Conservation (phyloP, 2,113 vertebrate species). For the Actinemys pallida region DNA sequence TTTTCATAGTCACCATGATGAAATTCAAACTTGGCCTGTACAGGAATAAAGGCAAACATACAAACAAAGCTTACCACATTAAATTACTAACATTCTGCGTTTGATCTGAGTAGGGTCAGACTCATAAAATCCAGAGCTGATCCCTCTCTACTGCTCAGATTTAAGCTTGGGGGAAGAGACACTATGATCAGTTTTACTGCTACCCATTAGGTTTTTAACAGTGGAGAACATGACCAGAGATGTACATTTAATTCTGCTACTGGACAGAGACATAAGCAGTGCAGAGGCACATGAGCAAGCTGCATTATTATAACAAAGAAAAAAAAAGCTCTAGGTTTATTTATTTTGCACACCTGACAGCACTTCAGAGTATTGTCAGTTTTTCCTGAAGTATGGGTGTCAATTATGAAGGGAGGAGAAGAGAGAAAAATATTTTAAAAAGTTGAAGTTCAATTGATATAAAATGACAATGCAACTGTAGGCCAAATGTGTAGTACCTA, state of each 20-base stretch:
- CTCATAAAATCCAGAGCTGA: neutral
- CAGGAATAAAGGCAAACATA: neutral
- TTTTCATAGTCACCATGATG: constrained; percentile 99
- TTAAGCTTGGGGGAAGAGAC: neutral
- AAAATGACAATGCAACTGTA: neutral
- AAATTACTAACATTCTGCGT: neutral
- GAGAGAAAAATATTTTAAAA: neutral
- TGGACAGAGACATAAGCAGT: neutral
- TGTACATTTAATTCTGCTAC: neutral
- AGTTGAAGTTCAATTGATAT: neutral
- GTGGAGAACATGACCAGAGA: neutral
- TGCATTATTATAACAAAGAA: neutral
- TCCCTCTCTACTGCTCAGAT: neutral
- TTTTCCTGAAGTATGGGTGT: neutral
- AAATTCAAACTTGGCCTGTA: constrained; percentile 99
- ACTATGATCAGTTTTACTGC: neutral
- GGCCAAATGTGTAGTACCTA: neutral
- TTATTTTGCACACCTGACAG: neutral
- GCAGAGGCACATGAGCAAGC: neutral
- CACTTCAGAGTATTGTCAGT: neutral
- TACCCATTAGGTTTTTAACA: neutral
- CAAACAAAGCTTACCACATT: neutral
- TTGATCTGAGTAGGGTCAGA: neutral
- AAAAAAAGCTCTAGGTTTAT: neutral
- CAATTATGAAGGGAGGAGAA: neutral